Conservation (phyloP, 1,140 invertebrate species). For the Papilio machaon region DNA sequence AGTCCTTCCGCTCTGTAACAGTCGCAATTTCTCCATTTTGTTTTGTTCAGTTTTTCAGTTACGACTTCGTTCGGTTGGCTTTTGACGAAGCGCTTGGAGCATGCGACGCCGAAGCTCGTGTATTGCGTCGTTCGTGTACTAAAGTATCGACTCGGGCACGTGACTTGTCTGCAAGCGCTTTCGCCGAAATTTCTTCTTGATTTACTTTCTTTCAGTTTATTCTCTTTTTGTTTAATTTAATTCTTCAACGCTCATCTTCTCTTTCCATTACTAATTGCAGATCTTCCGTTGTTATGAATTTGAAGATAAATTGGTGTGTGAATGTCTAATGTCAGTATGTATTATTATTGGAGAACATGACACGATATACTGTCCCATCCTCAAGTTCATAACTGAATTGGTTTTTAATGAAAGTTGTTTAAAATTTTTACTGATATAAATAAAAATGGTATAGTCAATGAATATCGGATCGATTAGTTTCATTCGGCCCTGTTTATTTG, state of each 20-base stretch:
- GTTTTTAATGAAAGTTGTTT: conserved; percentile 24
- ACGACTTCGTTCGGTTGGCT: conserved; percentile 30
- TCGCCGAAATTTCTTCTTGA: conserved; percentile 47
- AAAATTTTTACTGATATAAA: not conserved
- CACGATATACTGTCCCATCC: conserved; percentile 24
- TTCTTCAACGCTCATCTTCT: conserved; percentile 60
- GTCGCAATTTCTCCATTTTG: conserved; percentile 76
- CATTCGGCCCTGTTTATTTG: conserved; percentile 46
- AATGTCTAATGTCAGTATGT: conserved; percentile 12
- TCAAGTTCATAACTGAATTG: conserved; percentile 49
- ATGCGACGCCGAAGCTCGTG: not conserved
- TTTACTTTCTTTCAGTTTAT: conserved; percentile 51
- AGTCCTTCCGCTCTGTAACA: conserved; percentile 73
- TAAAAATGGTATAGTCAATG: not conserved
- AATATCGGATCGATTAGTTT: conserved; percentile 39
- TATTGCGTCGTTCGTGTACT: not conserved
- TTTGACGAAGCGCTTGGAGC: conserved; percentile 32
- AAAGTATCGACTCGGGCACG: conserved; percentile 31
- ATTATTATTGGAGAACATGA: not conserved
- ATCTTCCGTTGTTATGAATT: conserved; percentile 52
- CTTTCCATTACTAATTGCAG: conserved; percentile 60
- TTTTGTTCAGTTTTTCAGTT: conserved; percentile 51
- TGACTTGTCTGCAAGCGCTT: conserved; percentile 47
- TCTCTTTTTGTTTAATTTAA: conserved; percentile 48
- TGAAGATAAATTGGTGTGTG: conserved; percentile 45